A percentile compares a stretch with the other conserved stretches of the same genome.
Conservation (phyloP, 2,797 vertebrate species). For the Ibycter americanus region DNA sequence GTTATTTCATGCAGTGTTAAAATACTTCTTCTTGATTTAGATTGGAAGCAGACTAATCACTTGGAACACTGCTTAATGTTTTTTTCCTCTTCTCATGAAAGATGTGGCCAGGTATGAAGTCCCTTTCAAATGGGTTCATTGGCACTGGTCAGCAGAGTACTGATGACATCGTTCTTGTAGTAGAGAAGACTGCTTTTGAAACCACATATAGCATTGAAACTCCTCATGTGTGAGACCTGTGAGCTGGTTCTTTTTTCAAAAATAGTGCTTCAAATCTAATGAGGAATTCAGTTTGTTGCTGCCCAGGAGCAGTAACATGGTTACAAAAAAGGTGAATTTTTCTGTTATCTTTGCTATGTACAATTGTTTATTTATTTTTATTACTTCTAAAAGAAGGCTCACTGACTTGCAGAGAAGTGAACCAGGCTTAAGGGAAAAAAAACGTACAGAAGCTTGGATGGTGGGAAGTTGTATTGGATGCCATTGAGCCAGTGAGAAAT, state of each 20-base stretch:
- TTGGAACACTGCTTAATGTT: not conserved
- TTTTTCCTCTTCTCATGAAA: not conserved
- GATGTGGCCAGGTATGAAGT: not conserved
- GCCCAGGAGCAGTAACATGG: not conserved
- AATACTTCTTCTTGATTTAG: not conserved
- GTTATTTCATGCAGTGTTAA: constrained; percentile 5
- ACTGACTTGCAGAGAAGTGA: not conserved
- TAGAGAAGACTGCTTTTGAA: not conserved
- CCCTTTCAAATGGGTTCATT: not conserved
- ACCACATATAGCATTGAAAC: fast-evolving
- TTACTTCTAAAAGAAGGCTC: not conserved
- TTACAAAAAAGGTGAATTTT: not conserved
- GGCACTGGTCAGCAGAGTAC: not conserved
- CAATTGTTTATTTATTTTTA: not conserved
- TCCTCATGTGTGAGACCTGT: fast-evolving
- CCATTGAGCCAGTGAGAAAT: not conserved
- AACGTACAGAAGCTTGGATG: fast-evolving
- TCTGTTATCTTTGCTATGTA: fast-evolving
- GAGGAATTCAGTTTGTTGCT: fast-evolving
- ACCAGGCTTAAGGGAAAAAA: fast-evolving
- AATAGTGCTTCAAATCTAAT: not conserved
- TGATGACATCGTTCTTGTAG: not conserved
- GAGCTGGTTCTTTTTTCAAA: not conserved
- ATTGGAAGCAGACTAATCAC: not conserved
- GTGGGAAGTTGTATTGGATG: fast-evolving